Evolutionary conservation across 2,888 invertebrate genomes (phyloP), one percentile per base, ranked within the genome.

Genomic region (Pocota personata): DNA sequence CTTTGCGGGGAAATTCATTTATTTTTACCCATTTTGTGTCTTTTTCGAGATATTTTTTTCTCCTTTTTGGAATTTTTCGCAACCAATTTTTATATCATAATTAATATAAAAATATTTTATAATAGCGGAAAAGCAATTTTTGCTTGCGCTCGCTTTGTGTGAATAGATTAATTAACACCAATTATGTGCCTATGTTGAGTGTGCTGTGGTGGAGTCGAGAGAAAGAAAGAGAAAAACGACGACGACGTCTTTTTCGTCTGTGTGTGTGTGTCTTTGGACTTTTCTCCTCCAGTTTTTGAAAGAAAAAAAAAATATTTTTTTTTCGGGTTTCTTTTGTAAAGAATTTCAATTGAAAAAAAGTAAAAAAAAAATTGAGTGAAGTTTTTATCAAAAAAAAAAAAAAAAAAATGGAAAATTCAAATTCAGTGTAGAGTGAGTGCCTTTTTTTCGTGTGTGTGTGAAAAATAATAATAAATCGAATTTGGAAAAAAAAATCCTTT

Each of bases 101-200:
- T n/a, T n/a, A 35, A 35, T 43, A 10, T 1, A 21, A 24, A 35
- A n/a, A 48, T 37, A 30, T 37, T 27, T 50, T 73, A 27, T 1
- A 14, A 16, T 19, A 55, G 46, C 50, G 43, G 27, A 46, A 21
- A 16, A 57, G 16, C 40, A 12, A 16, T 43, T 75, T 67, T 71
- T 72, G 58, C 64, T 71, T 37, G 40, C 35, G 1, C 19, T 69
- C 82, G 62, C 67, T 35, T 80, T 76, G 69, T 76, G 75, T 50
- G 62, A 71, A 79, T 66, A 80, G 60, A 72, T 66, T 77, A 82
- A 86, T 82, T 86, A 86, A 75, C 75, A 82, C 84, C 84, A 86
- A 82, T 86, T 86, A 86, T 86, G 86, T 86, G 86, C 82, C 82
- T 86, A 77, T 82, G 72, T 86, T 86, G 69, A 82, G 43, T 84